Conservation (phyloP, 2,797 vertebrate genomes). For the Chromis chromis region DNA sequence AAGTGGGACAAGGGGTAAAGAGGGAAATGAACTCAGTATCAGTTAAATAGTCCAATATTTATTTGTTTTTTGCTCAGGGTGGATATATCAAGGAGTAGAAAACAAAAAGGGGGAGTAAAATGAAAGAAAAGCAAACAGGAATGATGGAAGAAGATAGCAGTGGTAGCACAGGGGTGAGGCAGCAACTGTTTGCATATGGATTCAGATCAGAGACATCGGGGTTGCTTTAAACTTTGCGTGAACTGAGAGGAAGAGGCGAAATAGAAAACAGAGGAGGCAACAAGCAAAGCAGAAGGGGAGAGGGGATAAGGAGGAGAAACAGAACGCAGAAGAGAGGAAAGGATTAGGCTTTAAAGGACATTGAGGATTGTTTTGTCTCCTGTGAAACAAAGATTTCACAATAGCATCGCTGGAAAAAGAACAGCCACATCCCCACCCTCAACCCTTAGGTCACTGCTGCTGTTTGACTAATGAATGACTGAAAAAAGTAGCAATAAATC, state of each 20-base stretch:
- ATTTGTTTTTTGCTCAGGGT: neutral
- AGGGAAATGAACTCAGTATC: neutral
- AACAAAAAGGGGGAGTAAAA: conserved; percentile 15
- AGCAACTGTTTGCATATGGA: conserved; percentile 43
- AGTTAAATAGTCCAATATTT: neutral
- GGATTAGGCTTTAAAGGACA: conserved; percentile 18
- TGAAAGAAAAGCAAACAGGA: conserved; percentile 22
- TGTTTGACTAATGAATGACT: neutral
- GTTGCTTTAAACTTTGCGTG: conserved; percentile 60
- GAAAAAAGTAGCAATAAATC: conserved; percentile 30
- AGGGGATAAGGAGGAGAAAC: neutral
- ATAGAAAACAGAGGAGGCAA: conserved; percentile 38
- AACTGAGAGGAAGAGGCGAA: conserved; percentile 45
- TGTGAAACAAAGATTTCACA: conserved; percentile 55
- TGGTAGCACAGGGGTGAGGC: conserved; percentile 6
- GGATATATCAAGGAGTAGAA: conserved; percentile 10
- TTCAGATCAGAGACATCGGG: conserved; percentile 50
- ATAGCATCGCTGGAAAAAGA: conserved; percentile 24
- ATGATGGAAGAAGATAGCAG: conserved; percentile 5
- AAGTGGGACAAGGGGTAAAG: neutral
- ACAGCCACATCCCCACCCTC: neutral
- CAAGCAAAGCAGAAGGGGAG: neutral
- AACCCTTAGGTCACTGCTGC: conserved; percentile 18
- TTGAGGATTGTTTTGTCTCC: conserved; percentile 44
- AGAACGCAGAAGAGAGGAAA: conserved; percentile 4